Conservation (phyloP, 2,888 invertebrate species). For the Ditylenchus weischeri region DNA sequence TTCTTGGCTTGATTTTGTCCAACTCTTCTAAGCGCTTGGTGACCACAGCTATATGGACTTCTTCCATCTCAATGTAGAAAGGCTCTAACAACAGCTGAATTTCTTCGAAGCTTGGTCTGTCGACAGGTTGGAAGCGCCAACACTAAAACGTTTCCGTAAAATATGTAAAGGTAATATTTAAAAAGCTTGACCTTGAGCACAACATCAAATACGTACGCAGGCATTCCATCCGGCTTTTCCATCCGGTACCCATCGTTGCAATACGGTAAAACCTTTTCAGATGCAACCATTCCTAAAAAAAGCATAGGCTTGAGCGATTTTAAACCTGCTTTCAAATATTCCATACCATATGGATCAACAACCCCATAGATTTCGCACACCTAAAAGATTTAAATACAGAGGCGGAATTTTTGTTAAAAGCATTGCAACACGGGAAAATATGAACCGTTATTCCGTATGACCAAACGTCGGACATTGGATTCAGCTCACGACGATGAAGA, state of each 20-base stretch:
- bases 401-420: no score
- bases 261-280: slow-evolving; percentile 19
- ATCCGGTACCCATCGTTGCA: slow-evolving; percentile 27
- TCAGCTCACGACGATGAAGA: slow-evolving; percentile 30
- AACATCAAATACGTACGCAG: slow-evolving; percentile 35
- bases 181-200: slow-evolving; percentile 12
- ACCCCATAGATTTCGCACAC: no score
- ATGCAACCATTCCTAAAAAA: slow-evolving; percentile 32
- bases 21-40: no score
- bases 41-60: slow-evolving; percentile 1
- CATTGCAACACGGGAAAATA: no score
- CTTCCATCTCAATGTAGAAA: slow-evolving; percentile 19
- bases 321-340: slow-evolving; percentile 9
- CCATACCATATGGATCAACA: no score
- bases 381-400: no score
- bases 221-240: slow-evolving; percentile 27
- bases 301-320: slow-evolving; percentile 35
- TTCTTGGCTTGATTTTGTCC: no score
- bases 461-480: slow-evolving; percentile 40
- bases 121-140: slow-evolving; percentile 34
- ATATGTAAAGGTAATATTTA: no score
- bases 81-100: slow-evolving; percentile 14
- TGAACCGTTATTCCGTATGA: slow-evolving; percentile 36
- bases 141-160: slow-evolving; percentile 19
- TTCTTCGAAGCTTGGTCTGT: slow-evolving; percentile 38